Base-by-base conservation (phyloP, 2,888 invertebrate genomes). In the Athetis lepigone region DNA sequence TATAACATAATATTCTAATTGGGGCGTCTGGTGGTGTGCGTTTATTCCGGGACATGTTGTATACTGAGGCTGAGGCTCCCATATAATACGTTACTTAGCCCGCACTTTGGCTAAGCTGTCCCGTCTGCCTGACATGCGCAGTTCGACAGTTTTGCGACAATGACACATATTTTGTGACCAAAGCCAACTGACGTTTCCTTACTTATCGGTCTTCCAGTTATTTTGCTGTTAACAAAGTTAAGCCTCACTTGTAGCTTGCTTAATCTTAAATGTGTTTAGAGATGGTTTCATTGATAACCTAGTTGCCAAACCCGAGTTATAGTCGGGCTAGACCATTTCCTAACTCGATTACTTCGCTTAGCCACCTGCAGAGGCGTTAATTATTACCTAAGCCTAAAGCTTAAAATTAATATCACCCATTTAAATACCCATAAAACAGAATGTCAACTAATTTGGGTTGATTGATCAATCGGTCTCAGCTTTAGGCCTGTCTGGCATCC, bases 371-470 rank as follows among this genome's bases (percentile, higher is more conserved):
- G 1, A 63, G 39, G 42, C 42, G 52, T 45, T 61, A 59, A 39
- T 68, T 43, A 64, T 77, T 60, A 45, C 61, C 13, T 43, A 76
- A 70, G 52, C 45, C 16, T 19, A 39, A 33, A n/a, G 25, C 37
- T 50, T 33, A 11, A 66, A 55, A 75, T 76, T 56, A 33, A 75
- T 40, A 49, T 16, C 4, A 11, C 11, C 43, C 21, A 61, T 66
- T 66, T 60, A 69, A 58, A 78, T 65, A 64, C 61, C 40, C 57
- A 60, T 47, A 39, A 70, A 63, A 70, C 19, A 43, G 57, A 81
- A 79, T 73, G 68, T 61, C 67, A 65, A 40, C 54, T 33, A 42
- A 40, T 47, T 66, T 36, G 33, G 21, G 58, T 33, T 56, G 70
- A 72, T 72, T 65, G 64, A 81, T 75, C 63, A 68, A 69, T 49